Base-by-base conservation (phyloP, 2,113 vertebrate genomes). In the Catagonus wagneri region DNA sequence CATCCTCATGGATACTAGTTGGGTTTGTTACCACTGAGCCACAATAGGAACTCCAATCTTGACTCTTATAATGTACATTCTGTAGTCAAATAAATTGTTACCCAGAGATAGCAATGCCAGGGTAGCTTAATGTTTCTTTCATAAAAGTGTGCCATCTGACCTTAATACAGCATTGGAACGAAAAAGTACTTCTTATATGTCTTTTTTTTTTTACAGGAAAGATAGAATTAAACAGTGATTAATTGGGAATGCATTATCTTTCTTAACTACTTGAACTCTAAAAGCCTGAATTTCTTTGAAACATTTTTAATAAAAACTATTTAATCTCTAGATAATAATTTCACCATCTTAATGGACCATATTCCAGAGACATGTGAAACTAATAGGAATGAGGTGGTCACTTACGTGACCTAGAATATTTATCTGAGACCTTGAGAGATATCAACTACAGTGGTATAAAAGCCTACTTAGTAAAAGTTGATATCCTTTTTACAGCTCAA, bases 191-290 rank as follows among this genome's bases (percentile, higher is more conserved):
- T 93, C 44, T 85, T 52, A 56, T 5, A 54, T 75, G 44, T 84
- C 88, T 44, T 93, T 84, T 90, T 93, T 95, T 89, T 83, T 60
- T 19, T 83, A 88, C 58, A 79, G 15, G 58, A 95, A 97, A 93
- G 50, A 80, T 56, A 94, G 52, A 95, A 95, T 80, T 93, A 97
- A 78, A 25, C 20, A 96, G 52, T 63, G 91, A 97, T 97, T 97
- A 96, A 86, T 60, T 44, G 10, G 1, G 19, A 97, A 81, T 93
- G 11, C 61, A 78, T 93, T 93, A 93, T 76, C 88, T 79, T 93
- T 32, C 80, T 95, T 83, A 95, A 89, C 39, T 83, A n/a, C 80
- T 88, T 93, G 94, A 97, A 93, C 90, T 84, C 78, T 94, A 96
- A 97, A 96, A 89, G 83, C 20, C 54, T 89, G 7, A 65, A 69